These are phyloP conservation scores for Pampusana beccarii DNA, from an alignment of 2,113 vertebrate species.

Conservation along the genomic window DNA sequence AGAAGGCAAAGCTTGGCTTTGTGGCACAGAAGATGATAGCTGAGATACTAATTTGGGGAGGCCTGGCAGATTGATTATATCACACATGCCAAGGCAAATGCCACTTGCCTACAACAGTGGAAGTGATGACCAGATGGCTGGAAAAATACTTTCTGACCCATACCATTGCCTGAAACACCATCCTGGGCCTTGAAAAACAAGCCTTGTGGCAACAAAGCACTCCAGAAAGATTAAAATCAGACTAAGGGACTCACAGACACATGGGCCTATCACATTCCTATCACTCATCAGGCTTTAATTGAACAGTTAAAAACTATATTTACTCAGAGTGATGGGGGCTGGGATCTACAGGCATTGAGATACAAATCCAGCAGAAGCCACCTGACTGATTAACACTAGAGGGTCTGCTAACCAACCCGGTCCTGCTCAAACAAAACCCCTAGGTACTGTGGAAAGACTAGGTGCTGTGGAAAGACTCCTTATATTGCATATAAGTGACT, in stretches of 20 bases:
- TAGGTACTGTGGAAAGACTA: fast-evolving
- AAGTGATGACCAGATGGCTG: fast-evolving
- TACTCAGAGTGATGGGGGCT: not conserved
- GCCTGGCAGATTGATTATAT: not conserved
- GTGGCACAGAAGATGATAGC: not conserved
- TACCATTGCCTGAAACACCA: not conserved
- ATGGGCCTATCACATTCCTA: not conserved
- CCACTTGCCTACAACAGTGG: not conserved
- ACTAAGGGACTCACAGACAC: not conserved
- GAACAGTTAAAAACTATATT: not conserved
- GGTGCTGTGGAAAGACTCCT: not conserved
- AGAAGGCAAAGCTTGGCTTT: not conserved
- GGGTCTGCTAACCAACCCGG: not conserved
- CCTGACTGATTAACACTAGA: not conserved
- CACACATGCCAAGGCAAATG: not conserved
- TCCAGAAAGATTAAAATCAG: not conserved
- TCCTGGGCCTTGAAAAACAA: not conserved
- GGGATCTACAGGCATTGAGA: not conserved
- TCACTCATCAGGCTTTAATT: not conserved
- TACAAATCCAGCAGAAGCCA: not conserved
- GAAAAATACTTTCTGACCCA: not conserved
- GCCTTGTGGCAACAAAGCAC: not conserved
- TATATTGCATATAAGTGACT: fast-evolving
- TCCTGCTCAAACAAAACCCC: not conserved
- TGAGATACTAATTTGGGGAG: not conserved